phyloP scores from a whole-genome alignment of 37 sponge, comb jelly and placozoan genomes.

The Hormiphora californensis region DNA sequence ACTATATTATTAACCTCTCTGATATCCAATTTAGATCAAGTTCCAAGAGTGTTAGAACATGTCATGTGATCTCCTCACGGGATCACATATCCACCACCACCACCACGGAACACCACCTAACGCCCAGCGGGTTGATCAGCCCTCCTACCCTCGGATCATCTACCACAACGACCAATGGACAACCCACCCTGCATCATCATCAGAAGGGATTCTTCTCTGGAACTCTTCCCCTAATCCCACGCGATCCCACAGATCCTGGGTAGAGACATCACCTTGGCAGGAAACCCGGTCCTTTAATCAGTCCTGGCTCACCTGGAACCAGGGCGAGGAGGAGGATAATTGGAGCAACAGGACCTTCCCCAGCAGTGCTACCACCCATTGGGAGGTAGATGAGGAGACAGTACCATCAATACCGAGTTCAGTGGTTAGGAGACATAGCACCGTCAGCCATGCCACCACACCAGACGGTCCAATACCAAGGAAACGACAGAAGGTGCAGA shows the following conservation, averaged over 20 bases:
- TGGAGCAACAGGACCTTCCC: constrained; percentile 10
- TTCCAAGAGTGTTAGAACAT: too few relatives aligned
- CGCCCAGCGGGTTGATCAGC: too few relatives aligned
- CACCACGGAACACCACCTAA: too few relatives aligned
- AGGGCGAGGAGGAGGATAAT: neutral
- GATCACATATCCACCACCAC: too few relatives aligned
- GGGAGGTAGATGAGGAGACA: too few relatives aligned
- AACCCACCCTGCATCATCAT: neutral
- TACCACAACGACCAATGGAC: constrained; percentile 52
- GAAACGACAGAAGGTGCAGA: constrained; percentile 24
- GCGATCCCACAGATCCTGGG: neutral
- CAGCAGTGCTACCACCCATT: neutral
- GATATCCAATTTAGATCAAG: too few relatives aligned
- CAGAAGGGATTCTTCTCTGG: too few relatives aligned
- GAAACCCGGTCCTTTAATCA: neutral
- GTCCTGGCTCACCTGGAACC: neutral
- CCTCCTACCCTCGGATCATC: constrained; percentile 31
- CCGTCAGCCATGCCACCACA: neutral
- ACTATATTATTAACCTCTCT: too few relatives aligned
- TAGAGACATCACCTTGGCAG: too few relatives aligned
- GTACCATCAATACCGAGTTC: too few relatives aligned
- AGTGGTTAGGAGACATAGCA: neutral
- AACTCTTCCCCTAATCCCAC: neutral
- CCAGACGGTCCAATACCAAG: neutral
- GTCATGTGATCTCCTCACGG: too few relatives aligned